A percentile compares a stretch with the other conserved stretches of the same genome.
Conservation (phyloP, 2,113 vertebrate species). For the Mus musculus region DNA sequence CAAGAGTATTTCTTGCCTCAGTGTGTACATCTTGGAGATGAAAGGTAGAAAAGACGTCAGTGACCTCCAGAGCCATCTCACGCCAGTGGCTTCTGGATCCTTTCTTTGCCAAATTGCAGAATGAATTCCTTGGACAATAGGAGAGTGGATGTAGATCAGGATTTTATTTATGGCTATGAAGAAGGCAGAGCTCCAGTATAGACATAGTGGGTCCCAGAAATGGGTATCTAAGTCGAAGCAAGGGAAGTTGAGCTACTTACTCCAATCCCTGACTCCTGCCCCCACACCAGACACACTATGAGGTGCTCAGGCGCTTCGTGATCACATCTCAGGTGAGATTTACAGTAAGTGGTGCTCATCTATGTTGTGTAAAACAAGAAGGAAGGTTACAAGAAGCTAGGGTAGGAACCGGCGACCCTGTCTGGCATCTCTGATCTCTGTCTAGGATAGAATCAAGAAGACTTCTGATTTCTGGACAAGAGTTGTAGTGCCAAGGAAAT, state of each 20-base stretch:
- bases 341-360: background rate
- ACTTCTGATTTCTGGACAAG: background rate
- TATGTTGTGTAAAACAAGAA: background rate
- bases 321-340: background rate
- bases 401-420: background rate
- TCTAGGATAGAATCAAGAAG: background rate
- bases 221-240: background rate
- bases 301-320: background rate
- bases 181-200: background rate
- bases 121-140: background rate
- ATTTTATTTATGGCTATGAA: background rate
- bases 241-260: background rate
- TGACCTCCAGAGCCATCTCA: background rate
- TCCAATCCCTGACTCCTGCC: background rate
- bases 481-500: no score
- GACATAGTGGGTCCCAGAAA: background rate
- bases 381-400: background rate
- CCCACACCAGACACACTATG: background rate
- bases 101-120: background rate
- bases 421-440: background rate
- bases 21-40: background rate
- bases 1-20: background rate
- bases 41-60: background rate
- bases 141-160: background rate
- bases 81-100: background rate